Evolutionary conservation across 2,888 invertebrate genomes (phyloP).

Genomic region (Prosapia bicincta): DNA sequence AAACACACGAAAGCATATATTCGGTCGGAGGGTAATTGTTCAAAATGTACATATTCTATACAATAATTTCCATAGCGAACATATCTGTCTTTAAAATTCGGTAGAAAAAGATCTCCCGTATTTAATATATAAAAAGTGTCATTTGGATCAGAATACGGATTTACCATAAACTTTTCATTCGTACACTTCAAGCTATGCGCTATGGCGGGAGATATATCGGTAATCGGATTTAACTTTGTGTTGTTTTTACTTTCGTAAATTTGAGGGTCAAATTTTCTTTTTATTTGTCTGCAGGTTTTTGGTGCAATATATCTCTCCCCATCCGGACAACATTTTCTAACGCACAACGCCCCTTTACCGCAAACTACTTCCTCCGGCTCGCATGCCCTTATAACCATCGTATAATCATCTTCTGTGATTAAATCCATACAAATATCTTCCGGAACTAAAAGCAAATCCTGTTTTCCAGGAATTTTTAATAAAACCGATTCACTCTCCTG

Average conservation of each 20-base stretch:
- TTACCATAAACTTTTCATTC: slow-evolving; percentile 34
- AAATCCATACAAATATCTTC: slow-evolving; percentile 42
- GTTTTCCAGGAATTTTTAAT: slow-evolving; percentile 23
- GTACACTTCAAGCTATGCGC: not conserved
- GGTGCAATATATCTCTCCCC: slow-evolving; percentile 35
- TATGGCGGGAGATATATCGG: slow-evolving; percentile 16
- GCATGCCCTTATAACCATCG: slow-evolving; percentile 38
- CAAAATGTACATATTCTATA: slow-evolving; percentile 41
- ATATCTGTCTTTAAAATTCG: slow-evolving; percentile 30
- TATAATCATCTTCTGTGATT: slow-evolving; percentile 30
- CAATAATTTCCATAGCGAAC: slow-evolving; percentile 42
- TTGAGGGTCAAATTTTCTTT: slow-evolving; percentile 3
- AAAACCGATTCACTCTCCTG: slow-evolving; percentile 34
- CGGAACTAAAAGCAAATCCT: slow-evolving; percentile 27
- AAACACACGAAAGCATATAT: slow-evolving; percentile 43
- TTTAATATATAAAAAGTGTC: slow-evolving; percentile 41
- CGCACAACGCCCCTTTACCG: slow-evolving; percentile 41
- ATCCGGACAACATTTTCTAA: slow-evolving; percentile 46
- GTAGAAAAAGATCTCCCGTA: slow-evolving; percentile 39
- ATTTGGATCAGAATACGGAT: slow-evolving; percentile 29
- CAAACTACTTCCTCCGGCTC: slow-evolving; percentile 36
- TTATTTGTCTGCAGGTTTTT: not conserved
- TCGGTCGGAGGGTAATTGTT: slow-evolving; percentile 26
- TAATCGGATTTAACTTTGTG: not conserved
- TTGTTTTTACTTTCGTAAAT: not conserved